Evolutionary conservation across 2,113 vertebrate species (phyloP), one percentile per base, ranked within the genome.

Genomic region (Ellobius talpinus): DNA sequence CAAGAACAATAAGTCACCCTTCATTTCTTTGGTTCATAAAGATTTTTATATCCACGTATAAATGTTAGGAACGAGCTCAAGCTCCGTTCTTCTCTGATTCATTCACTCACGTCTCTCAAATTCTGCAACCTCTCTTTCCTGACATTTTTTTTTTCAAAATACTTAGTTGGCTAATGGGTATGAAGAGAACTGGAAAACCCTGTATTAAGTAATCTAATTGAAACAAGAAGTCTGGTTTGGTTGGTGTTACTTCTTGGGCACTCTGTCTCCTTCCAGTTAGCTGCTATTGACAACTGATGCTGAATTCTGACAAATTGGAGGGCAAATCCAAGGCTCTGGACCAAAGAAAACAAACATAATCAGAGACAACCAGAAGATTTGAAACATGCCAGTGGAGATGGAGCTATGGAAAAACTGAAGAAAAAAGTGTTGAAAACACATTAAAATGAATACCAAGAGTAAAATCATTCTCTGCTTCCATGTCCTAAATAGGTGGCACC

Each of bases 311-410:
- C 81, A 82, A 95, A 96, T 88, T 86, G 61, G 81, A 97, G 89
- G 89, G 88, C 45, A 90, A 95, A 96, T 77, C 68, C 58, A 90
- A 86, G 91, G 72, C 65, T 96, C 29, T 95, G 17, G 13, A 94
- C 94, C 81, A 94, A 97, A 97, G 74, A 91, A 97, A 97, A 93
- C 86, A 96, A 94, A 90, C 89, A 94, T 68, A 94, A 96, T 89
- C 87, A 96, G 68, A 87, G 89, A 93, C 92, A 96, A 95, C n/a
- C n/a, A 91, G 58, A 68, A 93, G 50, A 78, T 45, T 70, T 82
- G 85, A 87, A 91, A 65, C 63, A 87, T 47, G 73, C 89, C 96
- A 93, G 6, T 87, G 91, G 26, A 79, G n/a, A 68, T 52, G 33
- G 42, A 95, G 31, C 66, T 70, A 91, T 77, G 84, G 89, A 87